phyloP scores from a whole-genome alignment of 1,140 invertebrate genomes.

The Bombus soroeensis region DNA sequence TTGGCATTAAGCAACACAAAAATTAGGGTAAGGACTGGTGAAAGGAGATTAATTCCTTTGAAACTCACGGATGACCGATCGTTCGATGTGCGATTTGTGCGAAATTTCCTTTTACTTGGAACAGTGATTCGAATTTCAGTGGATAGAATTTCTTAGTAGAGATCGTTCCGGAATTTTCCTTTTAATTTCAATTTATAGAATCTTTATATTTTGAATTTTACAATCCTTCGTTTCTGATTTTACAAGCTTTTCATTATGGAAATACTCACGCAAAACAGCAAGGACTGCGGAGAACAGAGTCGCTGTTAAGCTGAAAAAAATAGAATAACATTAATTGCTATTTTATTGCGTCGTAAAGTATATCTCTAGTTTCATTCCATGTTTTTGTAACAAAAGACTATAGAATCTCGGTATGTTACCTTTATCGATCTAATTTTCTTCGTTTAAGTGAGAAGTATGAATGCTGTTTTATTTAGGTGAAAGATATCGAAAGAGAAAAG shows the following conservation, averaged over 20 bases:
- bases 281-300: constrained; percentile 60
- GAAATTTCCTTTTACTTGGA: background rate
- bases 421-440: background rate
- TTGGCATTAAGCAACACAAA: background rate
- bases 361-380: no score
- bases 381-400: no score
- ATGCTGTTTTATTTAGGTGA: background rate
- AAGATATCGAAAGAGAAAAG: background rate
- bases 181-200: background rate
- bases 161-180: background rate
- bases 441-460: background rate
- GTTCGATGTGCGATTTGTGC: no score
- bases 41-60: background rate
- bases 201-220: background rate
- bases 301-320: constrained; percentile 66
- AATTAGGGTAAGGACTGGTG: background rate
- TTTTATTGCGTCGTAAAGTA: background rate
- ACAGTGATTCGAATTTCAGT: no score
- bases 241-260: background rate
- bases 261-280: constrained; percentile 76
- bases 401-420: background rate
- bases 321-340: background rate
- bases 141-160: background rate
- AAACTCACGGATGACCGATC: background rate
- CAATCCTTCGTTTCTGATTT: background rate